Conservation (phyloP, 1,140 invertebrate species). For the Dendrolimus punctatus region DNA sequence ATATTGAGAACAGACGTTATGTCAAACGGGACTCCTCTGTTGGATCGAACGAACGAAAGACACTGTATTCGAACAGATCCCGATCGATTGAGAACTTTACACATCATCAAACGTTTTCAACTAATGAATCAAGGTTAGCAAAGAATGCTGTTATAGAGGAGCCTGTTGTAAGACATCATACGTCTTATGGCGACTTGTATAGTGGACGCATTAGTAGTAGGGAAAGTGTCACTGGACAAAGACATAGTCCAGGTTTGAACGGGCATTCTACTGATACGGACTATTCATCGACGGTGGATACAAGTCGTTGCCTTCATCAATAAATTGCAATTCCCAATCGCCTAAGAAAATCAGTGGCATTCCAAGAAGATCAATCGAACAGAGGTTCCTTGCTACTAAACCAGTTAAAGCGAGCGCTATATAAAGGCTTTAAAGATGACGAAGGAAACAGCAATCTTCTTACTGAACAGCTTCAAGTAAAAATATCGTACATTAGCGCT, state of each 20-base stretch:
- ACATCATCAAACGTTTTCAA: conserved; percentile 33
- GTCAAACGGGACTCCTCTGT: conserved; percentile 50
- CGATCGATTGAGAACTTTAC: conserved; percentile 68
- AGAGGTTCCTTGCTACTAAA: conserved; percentile 53
- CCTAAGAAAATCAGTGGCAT: conserved; percentile 67
- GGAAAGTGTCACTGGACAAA: conserved; percentile 53
- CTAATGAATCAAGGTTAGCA: conserved; percentile 28
- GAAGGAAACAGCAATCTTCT: too few species aligned
- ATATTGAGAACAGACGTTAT: conserved; percentile 34
- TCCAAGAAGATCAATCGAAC: conserved; percentile 59
- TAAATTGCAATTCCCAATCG: conserved; percentile 52
- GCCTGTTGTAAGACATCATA: conserved; percentile 54
- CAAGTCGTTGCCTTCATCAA: conserved; percentile 67
- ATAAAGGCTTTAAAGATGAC: conserved; percentile 14
- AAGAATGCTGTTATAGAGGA: conserved; percentile 47
- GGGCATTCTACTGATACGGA: conserved; percentile 67
- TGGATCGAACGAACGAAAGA: conserved; percentile 40
- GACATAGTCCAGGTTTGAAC: conserved; percentile 56
- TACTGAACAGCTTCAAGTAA: too few species aligned
- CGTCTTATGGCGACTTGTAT: conserved; percentile 60
- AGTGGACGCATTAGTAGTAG: conserved; percentile 57
- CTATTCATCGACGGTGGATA: conserved; percentile 69
- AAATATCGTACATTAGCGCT: too few species aligned
- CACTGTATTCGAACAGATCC: conserved; percentile 48
- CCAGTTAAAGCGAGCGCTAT: conserved; percentile 58